These are phyloP conservation scores for Tachina fera DNA, from an alignment of 2,888 invertebrate species.

Conservation along the genomic window DNA sequence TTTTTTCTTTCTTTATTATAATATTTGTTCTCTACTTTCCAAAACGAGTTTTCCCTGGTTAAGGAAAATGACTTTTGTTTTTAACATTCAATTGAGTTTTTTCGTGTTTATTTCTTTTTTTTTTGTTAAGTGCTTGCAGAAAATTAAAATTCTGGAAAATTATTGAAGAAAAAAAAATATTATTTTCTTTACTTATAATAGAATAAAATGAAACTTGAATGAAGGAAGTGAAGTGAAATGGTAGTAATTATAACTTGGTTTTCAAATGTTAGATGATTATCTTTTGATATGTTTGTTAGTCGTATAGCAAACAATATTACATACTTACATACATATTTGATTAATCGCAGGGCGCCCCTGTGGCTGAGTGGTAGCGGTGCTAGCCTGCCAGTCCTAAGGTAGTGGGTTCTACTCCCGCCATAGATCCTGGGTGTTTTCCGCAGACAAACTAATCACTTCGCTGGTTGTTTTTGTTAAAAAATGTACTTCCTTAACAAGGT, in stretches of 20 bases:
- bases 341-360: no score
- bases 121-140: constrained; percentile 26
- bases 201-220: constrained; percentile 20
- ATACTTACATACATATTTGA: background rate
- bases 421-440: no score
- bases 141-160: constrained; percentile 62
- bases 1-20: background rate
- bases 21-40: constrained; percentile 38
- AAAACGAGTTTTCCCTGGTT: constrained; percentile 58
- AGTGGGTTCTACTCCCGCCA: no score
- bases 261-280: background rate
- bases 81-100: constrained; percentile 61
- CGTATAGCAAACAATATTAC: background rate
- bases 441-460: no score
- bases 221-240: constrained; percentile 5
- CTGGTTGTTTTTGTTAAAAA: no score
- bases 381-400: no score
- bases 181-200: background rate
- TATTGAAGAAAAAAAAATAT: constrained; percentile 19
- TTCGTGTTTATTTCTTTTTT: background rate
- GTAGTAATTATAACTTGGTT: background rate
- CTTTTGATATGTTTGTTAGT: background rate
- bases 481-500: background rate
- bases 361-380: no score
- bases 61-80: constrained; percentile 69